These are phyloP conservation scores for Oncorhynchus mykiss DNA, from an alignment of 2,113 vertebrate genomes.

Conservation along the genomic window DNA sequence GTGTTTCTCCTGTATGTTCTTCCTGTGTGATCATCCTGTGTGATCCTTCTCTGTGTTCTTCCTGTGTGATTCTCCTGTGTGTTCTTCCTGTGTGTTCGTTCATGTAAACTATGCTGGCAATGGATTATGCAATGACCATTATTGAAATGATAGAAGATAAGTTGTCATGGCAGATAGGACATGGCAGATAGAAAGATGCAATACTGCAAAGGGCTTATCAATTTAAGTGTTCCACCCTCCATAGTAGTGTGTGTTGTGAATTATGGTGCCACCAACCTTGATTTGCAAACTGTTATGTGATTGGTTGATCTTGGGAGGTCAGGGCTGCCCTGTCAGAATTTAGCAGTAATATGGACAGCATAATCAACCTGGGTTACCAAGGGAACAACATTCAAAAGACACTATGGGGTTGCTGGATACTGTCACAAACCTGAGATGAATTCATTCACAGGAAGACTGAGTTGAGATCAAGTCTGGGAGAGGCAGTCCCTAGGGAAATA, in stretches of 20 bases:
- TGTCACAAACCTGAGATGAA: background rate
- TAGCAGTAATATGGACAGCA: background rate
- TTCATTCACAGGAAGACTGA: background rate
- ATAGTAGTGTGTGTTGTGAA: background rate
- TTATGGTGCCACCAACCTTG: background rate
- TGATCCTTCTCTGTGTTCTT: too few relatives aligned
- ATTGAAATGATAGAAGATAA: too few relatives aligned
- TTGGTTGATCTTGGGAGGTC: background rate
- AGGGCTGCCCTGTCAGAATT: background rate
- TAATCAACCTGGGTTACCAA: background rate
- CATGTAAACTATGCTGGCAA: background rate
- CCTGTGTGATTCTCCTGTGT: background rate
- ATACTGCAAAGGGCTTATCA: background rate
- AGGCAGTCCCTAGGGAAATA: background rate
- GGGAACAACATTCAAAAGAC: background rate
- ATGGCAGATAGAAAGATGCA: background rate
- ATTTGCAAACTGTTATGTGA: background rate
- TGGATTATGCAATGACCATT: background rate
- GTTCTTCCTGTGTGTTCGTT: background rate
- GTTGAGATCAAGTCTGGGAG: background rate
- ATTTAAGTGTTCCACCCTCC: background rate
- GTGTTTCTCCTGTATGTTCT: too few relatives aligned
- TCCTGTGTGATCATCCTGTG: too few relatives aligned
- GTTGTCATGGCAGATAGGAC: too few relatives aligned
- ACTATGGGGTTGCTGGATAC: background rate